Evolutionary conservation across 2,888 invertebrate genomes (phyloP).

Genomic region (Polydrusus cervinus): DNA sequence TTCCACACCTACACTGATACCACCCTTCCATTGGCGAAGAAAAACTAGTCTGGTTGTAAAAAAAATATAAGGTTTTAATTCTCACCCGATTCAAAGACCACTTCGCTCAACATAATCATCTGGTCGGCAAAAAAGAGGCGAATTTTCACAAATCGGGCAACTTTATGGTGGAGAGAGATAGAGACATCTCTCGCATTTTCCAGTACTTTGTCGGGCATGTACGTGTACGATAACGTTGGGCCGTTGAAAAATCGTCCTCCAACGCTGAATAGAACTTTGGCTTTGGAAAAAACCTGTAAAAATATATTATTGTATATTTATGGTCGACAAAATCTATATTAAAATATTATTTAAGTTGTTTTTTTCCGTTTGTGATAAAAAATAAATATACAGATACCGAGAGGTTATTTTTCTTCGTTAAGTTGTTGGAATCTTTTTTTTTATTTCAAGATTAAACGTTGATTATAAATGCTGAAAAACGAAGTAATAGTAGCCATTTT

Average conservation of each 20-base stretch:
- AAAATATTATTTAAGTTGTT: too few relatives aligned
- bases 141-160: conserved; percentile 77
- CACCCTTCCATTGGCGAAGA: too few relatives aligned
- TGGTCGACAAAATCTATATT: too few relatives aligned
- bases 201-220: conserved; percentile 76
- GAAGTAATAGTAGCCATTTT: too few relatives aligned
- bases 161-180: conserved; percentile 77
- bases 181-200: conserved; percentile 81
- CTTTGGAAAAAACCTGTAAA: conserved; percentile 78
- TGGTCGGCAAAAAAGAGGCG: conserved; percentile 79
- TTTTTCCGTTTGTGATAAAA: too few relatives aligned
- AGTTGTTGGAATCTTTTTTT: too few relatives aligned
- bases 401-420: too few relatives aligned
- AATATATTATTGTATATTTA: background rate
- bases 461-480: too few relatives aligned
- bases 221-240: conserved; percentile 74
- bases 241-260: conserved; percentile 75
- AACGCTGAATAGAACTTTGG: conserved; percentile 78
- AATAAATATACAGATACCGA: too few relatives aligned
- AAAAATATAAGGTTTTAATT: background rate
- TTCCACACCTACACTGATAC: too few relatives aligned
- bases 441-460: too few relatives aligned
- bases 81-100: conserved; percentile 77
- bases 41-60: too few relatives aligned
- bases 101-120: conserved; percentile 84